phyloP scores from a whole-genome alignment of 2,113 vertebrate species.

The Pimephales promelas region DNA sequence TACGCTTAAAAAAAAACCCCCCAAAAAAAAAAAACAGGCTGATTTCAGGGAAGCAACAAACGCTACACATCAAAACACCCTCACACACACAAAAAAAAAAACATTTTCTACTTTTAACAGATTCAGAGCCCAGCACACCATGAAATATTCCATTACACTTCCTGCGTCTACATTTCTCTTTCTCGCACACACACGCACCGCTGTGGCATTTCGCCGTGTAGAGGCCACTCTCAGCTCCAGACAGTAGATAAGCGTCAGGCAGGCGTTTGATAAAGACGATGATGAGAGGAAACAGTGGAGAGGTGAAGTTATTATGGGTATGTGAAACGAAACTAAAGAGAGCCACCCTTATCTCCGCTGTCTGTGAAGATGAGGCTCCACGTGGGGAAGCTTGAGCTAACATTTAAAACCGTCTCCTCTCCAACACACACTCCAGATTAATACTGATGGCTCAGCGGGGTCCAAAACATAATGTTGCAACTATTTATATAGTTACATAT shows the following conservation, averaged over 20 bases:
- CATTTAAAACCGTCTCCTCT: slow-evolving; percentile 46
- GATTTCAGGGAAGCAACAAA: neutral
- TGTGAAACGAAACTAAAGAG: slow-evolving; percentile 50
- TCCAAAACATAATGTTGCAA: slow-evolving; percentile 1
- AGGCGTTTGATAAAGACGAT: slow-evolving; percentile 52
- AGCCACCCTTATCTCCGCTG: slow-evolving; percentile 45
- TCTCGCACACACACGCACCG: neutral
- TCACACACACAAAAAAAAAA: neutral
- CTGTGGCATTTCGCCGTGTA: slow-evolving; percentile 52
- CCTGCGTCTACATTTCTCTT: neutral
- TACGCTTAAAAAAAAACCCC: too few relatives aligned
- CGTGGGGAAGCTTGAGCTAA: slow-evolving; percentile 29
- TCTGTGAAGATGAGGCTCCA: slow-evolving; percentile 47
- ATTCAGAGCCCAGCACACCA: slow-evolving; percentile 18
- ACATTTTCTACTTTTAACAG: neutral
- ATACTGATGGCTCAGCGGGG: neutral
- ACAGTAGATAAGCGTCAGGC: slow-evolving; percentile 53
- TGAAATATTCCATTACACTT: slow-evolving; percentile 23
- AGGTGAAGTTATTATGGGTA: slow-evolving; percentile 53
- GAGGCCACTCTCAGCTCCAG: slow-evolving; percentile 50
- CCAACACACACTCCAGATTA: neutral
- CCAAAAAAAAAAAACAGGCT: neutral
- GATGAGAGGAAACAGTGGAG: slow-evolving; percentile 50
- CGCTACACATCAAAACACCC: neutral
- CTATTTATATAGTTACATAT: neutral